Evolutionary conservation across 2,797 vertebrate genomes (phyloP).

Genomic region (Hippocampus kuda): DNA sequence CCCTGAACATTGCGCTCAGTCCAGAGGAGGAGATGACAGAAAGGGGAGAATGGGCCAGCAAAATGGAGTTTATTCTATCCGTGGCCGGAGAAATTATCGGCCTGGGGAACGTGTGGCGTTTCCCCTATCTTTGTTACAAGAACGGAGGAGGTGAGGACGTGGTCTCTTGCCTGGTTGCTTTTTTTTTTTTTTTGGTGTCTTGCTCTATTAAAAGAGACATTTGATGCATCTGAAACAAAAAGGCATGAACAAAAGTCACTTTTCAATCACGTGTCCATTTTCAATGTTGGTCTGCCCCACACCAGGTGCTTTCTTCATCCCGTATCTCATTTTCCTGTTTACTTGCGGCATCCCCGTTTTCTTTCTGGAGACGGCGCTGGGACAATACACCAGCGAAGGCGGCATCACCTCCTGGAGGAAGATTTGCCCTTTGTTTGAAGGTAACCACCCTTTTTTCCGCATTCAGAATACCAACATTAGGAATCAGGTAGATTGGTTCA

Average conservation of each 20-base stretch:
- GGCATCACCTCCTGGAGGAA: constrained; percentile 90
- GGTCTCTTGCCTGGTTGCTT: neutral
- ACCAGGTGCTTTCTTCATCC: constrained; percentile 94
- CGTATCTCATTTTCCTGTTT: constrained; percentile 95
- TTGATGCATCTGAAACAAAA: no score
- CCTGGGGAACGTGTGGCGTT: constrained; percentile 74
- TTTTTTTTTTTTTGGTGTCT: neutral
- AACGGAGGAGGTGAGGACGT: constrained; percentile 70
- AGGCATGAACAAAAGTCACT: neutral
- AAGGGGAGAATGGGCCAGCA: constrained; percentile 72
- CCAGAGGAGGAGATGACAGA: constrained; percentile 66
- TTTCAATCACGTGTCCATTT: neutral
- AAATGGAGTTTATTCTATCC: constrained; percentile 71
- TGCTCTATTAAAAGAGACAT: no score
- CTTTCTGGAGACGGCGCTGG: constrained; percentile 85
- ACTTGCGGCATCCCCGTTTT: constrained; percentile 95
- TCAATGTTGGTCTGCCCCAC: neutral
- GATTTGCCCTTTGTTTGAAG: constrained; percentile 92
- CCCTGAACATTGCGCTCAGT: constrained; percentile 52
- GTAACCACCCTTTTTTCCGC: constrained; percentile 44
- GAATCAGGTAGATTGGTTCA: no score
- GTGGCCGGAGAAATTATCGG: constrained; percentile 75
- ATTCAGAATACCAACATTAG: no score
- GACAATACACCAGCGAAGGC: constrained; percentile 91
- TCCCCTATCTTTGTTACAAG: constrained; percentile 75